Evolutionary conservation across 1,140 invertebrate species (phyloP), one percentile per base, ranked within the genome.

Genomic region (Colletes gigas): DNA sequence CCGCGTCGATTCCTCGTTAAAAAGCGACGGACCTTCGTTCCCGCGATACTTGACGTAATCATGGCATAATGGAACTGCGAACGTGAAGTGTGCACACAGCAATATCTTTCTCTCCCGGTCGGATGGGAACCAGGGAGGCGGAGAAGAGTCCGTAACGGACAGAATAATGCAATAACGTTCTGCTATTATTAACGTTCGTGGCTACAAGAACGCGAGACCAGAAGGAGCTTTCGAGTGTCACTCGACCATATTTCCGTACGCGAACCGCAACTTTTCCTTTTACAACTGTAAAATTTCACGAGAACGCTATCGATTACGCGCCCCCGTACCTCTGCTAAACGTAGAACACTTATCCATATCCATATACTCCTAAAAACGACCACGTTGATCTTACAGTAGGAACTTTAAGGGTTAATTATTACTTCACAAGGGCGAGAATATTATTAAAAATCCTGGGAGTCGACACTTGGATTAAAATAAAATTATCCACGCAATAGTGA

Each of bases 121-220:
- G 39, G 15, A 17, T 12, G 30, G 60, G 60, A 5, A 30, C 4
- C 12, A 6, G 60, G 1, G 4, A 62, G 21, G 15, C 7, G 55
- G 55, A 17, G 39, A 30, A 44, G 39, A 41, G 63, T 66, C 44
- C 17, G 41, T 57, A 10, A 15, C 21, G 75, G 41, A 59, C 62
- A 67, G 72, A 74, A 81, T 77, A 77, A 81, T 77, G 79, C 73
- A 81, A 81, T 81, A 81, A 81, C 73, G 65, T 81, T 63, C 74
- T 14, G 65, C 65, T 66, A 44, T 81, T 81, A 81, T 81, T 78
- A 78, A 65, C 76, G 69, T 78, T 78, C 76, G 54, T 78, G 59
- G 63, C 68, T 72, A 50, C 41, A 50, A 66, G 44, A 59, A 68
- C 39, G 19, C 39, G 21, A 68, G 63, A 50, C 44, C 41, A 21